A percentile compares a stretch with the other conserved stretches of the same genome.
Conservation (phyloP, 2,113 vertebrate genomes). For the Platichthys stellatus region DNA sequence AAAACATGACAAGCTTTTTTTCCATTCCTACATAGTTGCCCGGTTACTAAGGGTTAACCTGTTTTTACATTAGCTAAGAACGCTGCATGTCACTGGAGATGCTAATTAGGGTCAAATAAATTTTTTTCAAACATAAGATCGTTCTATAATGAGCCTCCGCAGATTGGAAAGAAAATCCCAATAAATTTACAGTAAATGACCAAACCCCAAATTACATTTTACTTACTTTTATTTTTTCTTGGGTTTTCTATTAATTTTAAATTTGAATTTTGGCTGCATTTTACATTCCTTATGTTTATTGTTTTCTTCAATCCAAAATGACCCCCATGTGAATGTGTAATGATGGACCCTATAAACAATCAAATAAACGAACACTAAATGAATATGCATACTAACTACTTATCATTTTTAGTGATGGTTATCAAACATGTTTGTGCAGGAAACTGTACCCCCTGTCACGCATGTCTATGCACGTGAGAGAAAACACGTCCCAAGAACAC, state of each 20-base stretch:
- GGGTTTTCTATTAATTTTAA: background rate
- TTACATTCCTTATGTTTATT: background rate
- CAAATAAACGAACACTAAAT: background rate
- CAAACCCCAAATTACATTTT: too few relatives aligned
- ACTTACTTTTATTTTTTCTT: too few relatives aligned
- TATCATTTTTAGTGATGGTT: too few relatives aligned
- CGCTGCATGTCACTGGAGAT: background rate
- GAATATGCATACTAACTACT: too few relatives aligned
- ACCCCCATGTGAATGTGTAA: background rate
- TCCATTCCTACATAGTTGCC: too few relatives aligned
- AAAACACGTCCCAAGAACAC: slow-evolving; percentile 19
- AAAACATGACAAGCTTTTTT: background rate
- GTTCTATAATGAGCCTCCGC: too few relatives aligned
- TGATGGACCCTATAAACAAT: background rate
- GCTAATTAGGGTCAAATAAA: background rate
- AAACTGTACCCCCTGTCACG: background rate
- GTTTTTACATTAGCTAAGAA: background rate
- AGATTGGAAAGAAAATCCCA: too few relatives aligned
- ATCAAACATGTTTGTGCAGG: background rate
- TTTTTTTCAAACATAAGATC: background rate
- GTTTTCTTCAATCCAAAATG: background rate
- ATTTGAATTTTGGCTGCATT: background rate
- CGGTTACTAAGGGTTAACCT: background rate
- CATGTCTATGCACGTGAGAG: slow-evolving; percentile 30
- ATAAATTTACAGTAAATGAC: too few relatives aligned